These are phyloP conservation scores for Polylopha cassiicola DNA, from an alignment of 2,888 invertebrate genomes.

Conservation along the genomic window DNA sequence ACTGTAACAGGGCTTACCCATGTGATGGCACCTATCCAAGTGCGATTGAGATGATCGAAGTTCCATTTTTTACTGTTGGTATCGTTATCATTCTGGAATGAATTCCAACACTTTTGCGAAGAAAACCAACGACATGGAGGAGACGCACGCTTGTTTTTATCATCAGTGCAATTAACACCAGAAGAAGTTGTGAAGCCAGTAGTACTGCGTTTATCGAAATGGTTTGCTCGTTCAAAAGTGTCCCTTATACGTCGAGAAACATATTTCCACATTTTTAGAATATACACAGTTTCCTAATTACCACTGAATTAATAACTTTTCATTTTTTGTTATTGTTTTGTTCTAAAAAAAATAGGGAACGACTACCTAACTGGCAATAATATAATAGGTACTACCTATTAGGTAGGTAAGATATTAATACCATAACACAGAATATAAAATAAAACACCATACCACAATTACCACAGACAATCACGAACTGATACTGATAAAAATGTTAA, in stretches of 20 bases:
- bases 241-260: conserved; percentile 70
- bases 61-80: conserved; percentile 62
- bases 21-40: conserved; percentile 74
- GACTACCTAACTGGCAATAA: too few species aligned
- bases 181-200: conserved; percentile 52
- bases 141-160: conserved; percentile 39
- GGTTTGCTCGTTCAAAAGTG: conserved; percentile 67
- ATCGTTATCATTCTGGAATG: conserved; percentile 39
- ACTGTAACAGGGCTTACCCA: conserved; percentile 52
- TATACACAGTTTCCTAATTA: conserved; percentile 4
- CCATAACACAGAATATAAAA: too few species aligned
- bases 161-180: conserved; percentile 38
- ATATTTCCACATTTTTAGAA: conserved; percentile 74
- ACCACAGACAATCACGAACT: too few species aligned
- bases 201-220: conserved; percentile 67
- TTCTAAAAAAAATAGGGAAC: background rate
- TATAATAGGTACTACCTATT: too few species aligned
- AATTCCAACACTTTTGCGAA: conserved; percentile 45
- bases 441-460: too few species aligned
- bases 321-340: conserved; percentile 22
- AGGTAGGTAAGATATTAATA: too few species aligned
- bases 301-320: conserved; percentile 17
- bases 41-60: conserved; percentile 58
- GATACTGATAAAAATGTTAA: too few species aligned
- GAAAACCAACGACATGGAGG: conserved; percentile 49